Conservation (phyloP, 1,140 invertebrate genomes). For the Chelonus insularis region DNA sequence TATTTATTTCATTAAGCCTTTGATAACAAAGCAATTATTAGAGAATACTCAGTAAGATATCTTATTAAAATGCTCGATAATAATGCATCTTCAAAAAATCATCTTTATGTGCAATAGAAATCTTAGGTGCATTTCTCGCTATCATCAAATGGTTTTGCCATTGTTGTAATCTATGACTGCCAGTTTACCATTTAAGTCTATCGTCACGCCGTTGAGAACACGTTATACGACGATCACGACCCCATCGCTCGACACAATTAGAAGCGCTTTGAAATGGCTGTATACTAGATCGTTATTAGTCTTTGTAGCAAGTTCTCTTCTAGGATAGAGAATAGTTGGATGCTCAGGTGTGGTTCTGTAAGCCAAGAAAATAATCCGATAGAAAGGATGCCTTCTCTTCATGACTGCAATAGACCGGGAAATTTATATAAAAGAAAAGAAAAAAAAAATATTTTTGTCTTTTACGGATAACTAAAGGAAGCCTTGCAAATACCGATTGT, state of each 20-base stretch:
- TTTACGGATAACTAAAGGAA: slow-evolving; percentile 27
- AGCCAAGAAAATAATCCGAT: no score
- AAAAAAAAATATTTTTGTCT: slow-evolving; percentile 20
- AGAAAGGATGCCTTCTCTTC: no score
- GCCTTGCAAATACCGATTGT: background rate
- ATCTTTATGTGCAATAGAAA: background rate
- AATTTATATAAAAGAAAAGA: slow-evolving; percentile 25
- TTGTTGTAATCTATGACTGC: slow-evolving; percentile 20
- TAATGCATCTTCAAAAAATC: no score
- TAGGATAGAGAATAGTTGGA: background rate
- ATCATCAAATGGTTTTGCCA: slow-evolving; percentile 9
- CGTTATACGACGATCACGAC: slow-evolving; percentile 22
- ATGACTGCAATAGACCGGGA: no score
- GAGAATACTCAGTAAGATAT: no score
- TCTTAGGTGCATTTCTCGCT: slow-evolving; percentile 11
- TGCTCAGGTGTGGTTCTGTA: background rate
- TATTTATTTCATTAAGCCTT: no score
- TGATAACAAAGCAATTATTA: no score
- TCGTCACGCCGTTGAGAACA: slow-evolving; percentile 17
- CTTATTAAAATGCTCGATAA: no score
- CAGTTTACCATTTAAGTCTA: slow-evolving; percentile 23
- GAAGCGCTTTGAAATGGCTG: slow-evolving; percentile 10
- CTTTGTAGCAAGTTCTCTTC: slow-evolving; percentile 14
- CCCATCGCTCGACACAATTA: slow-evolving; percentile 21
- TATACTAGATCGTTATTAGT: slow-evolving; percentile 25